phyloP scores from a whole-genome alignment of 2,888 invertebrate species.

The Teleiodes luculella region DNA sequence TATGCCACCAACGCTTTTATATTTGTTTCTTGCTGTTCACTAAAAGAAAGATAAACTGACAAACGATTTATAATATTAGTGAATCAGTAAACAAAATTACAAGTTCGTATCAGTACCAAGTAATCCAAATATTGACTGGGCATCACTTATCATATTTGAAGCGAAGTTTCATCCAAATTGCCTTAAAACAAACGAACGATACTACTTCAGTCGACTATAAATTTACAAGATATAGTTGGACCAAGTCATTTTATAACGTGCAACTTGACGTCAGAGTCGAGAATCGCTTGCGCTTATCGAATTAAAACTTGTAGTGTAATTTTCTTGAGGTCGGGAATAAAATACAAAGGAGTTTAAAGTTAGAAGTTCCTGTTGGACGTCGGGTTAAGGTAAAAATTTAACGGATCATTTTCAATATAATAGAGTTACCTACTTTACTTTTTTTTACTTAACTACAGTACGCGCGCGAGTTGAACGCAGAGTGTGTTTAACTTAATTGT shows the following conservation, averaged over 20 bases:
- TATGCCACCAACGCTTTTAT: too few species aligned
- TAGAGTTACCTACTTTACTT: too few species aligned
- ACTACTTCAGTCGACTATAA: neutral
- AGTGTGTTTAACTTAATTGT: too few species aligned
- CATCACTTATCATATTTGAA: neutral
- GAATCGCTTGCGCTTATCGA: constrained; percentile 39
- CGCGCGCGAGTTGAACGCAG: too few species aligned
- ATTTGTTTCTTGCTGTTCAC: too few species aligned
- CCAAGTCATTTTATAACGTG: constrained; percentile 21
- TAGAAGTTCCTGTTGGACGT: too few species aligned
- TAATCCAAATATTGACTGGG: too few species aligned
- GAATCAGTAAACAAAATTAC: too few species aligned
- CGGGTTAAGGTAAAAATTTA: neutral
- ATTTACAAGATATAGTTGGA: constrained; percentile 44
- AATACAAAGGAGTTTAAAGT: neutral
- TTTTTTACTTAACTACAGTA: too few species aligned
- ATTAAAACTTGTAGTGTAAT: constrained; percentile 41
- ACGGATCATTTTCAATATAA: neutral
- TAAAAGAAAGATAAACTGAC: too few species aligned
- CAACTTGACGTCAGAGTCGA: constrained; percentile 31
- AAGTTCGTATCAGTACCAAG: neutral
- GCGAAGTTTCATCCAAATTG: constrained; percentile 48
- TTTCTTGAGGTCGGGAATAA: neutral
- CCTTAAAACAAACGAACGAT: constrained; percentile 46
- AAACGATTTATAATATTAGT: too few species aligned